These are phyloP conservation scores for Noctilio leporinus DNA, from an alignment of 2,113 vertebrate species.

Conservation along the genomic window DNA sequence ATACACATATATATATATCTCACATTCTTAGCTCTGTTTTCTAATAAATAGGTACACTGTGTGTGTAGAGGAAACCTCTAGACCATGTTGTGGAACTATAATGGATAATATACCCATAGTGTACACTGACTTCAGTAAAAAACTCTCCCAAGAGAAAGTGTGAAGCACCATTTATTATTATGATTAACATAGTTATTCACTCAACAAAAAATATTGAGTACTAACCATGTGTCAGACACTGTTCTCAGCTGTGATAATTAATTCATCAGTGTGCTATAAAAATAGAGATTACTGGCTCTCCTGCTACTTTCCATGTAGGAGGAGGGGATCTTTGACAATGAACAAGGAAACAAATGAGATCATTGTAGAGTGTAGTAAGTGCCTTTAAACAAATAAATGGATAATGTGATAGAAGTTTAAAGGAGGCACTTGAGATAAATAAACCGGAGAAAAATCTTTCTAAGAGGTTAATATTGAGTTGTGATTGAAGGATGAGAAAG, in stretches of 20 bases:
- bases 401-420: neutral
- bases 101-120: neutral
- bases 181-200: constrained; percentile 5
- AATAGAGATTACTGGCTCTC: neutral
- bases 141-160: neutral
- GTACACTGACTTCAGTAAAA: neutral
- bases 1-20: neutral
- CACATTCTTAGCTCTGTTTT: neutral
- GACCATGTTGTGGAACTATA: neutral
- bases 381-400: neutral
- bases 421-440: neutral
- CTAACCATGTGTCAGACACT: neutral
- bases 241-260: neutral
- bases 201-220: neutral
- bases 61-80: neutral
- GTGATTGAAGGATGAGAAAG: neutral
- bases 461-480: neutral
- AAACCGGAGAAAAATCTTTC: neutral
- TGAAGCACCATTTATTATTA: neutral
- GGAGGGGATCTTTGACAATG: neutral
- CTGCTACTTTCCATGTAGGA: neutral
- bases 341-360: constrained; percentile 11
- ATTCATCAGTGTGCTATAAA: neutral
- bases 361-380: neutral
- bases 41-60: neutral